Conservation (phyloP, 2,797 vertebrate genomes). For the Lycodopsis pacificus region DNA sequence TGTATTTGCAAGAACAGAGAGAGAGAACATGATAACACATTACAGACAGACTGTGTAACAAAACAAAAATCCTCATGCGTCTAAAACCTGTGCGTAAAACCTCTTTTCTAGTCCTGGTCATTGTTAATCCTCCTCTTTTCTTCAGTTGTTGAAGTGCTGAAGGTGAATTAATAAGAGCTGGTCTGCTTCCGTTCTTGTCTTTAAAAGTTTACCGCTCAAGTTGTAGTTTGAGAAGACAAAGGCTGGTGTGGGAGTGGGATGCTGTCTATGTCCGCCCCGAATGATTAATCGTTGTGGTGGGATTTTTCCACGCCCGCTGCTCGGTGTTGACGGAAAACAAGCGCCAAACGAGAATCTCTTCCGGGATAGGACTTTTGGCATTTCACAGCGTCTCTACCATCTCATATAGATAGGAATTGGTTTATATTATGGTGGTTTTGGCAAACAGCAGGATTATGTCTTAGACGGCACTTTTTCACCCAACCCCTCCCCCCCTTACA, state of each 20-base stretch:
- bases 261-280: constrained; percentile 82
- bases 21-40: constrained; percentile 3
- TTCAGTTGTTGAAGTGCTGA: constrained; percentile 16
- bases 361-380: constrained; percentile 49
- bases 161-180: constrained; percentile 51
- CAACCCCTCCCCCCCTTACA: background rate
- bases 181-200: constrained; percentile 56
- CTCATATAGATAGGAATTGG: background rate
- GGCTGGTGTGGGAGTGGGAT: constrained; percentile 83
- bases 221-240: constrained; percentile 82
- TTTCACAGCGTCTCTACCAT: background rate
- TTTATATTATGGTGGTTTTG: constrained; percentile 9
- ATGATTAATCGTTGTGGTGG: constrained; percentile 89
- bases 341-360: constrained; percentile 78
- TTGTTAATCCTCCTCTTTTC: constrained; percentile 31
- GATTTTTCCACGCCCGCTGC: constrained; percentile 83
- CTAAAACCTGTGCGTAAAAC: constrained; percentile 41
- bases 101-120: background rate
- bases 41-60: background rate
- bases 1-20: constrained; percentile 43
- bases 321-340: constrained; percentile 83
- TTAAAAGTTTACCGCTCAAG: constrained; percentile 76
- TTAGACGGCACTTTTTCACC: background rate
- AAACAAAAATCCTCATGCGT: background rate
- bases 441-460: background rate